Evolutionary conservation across 1,140 invertebrate genomes (phyloP), one percentile per base, ranked within the genome.

Genomic region (Drosophila ironensis): DNA sequence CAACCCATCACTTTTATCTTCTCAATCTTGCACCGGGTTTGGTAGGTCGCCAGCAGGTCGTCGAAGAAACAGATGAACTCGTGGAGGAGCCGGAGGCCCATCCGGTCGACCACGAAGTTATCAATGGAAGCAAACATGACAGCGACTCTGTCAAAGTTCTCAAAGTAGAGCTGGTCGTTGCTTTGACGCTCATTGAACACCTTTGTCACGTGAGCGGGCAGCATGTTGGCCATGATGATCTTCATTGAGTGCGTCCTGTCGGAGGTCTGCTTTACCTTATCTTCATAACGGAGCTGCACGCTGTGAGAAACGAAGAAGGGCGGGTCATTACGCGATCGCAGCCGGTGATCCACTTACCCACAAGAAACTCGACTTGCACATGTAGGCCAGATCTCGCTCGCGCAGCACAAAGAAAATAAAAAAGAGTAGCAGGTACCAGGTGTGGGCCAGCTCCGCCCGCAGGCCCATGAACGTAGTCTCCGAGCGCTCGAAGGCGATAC

Each of bases 1-100:
- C 95, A 96, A 24, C 96, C 93, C 33, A 96, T 96, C 24, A 98
- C 94, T 91, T 98, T 98, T 8, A 98, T 98, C 91, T 97, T 97
- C 77, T 97, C 96, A 1, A 97, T 92, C 64, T 91, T 89, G 16
- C 28, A 77, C 12, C 60, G 70, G 19, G 45, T 41, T 37, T 60
- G 42, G 66, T 24, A 78, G 5, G 45, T 14, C 12, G 35, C 14
- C 16, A 77, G n/a, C 0, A 77, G 33, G 28, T 94, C 92, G 86
- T 96, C 97, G 90, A 97, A 98, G 84, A 95, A 95, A 8, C 94
- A 95, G 47, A 98, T 97, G 9, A 97, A 95, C 78, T 96, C 93
- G 88, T 98, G 97, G 14, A 98, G 92, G 8, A 96, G 92, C 52
- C 93, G 91, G 4, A 98, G 90, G 50, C 95, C 94, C 51, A 93